Conservation (phyloP, 2,888 invertebrate genomes). For the Tanypteryx hageni region DNA sequence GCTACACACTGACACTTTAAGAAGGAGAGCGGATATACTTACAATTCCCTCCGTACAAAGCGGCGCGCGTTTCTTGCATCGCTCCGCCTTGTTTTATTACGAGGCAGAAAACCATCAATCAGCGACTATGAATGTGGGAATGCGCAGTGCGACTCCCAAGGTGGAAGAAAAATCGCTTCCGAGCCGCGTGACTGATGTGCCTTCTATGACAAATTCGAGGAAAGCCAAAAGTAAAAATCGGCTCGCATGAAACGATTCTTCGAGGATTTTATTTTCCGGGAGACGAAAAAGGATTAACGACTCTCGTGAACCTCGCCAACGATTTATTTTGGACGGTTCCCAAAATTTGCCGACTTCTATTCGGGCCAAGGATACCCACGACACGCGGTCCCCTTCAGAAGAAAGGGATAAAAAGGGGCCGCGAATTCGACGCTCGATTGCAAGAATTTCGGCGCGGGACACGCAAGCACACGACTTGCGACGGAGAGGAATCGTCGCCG, state of each 20-base stretch:
- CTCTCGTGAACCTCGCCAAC: neutral
- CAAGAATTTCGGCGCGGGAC: neutral
- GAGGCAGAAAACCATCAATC: conserved; percentile 26
- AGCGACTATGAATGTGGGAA: neutral
- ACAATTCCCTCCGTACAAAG: neutral
- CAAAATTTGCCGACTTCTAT: neutral
- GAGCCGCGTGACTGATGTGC: neutral
- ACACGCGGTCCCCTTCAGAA: neutral
- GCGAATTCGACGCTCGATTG: neutral
- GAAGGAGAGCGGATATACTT: neutral
- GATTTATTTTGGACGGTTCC: neutral
- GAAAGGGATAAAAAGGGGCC: neutral
- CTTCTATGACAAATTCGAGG: neutral
- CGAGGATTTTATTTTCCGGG: neutral
- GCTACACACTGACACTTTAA: neutral
- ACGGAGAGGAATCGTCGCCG: neutral
- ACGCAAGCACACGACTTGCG: neutral
- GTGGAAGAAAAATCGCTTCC: neutral
- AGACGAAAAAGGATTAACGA: neutral
- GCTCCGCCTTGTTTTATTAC: neutral
- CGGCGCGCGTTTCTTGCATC: neutral
- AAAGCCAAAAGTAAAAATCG: neutral
- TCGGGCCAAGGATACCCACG: neutral
- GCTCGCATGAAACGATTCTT: neutral
- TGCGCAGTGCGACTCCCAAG: conserved; percentile 6